These are phyloP conservation scores for Monoplex corrugatus DNA, from an alignment of 2,888 invertebrate genomes.

Conservation along the genomic window DNA sequence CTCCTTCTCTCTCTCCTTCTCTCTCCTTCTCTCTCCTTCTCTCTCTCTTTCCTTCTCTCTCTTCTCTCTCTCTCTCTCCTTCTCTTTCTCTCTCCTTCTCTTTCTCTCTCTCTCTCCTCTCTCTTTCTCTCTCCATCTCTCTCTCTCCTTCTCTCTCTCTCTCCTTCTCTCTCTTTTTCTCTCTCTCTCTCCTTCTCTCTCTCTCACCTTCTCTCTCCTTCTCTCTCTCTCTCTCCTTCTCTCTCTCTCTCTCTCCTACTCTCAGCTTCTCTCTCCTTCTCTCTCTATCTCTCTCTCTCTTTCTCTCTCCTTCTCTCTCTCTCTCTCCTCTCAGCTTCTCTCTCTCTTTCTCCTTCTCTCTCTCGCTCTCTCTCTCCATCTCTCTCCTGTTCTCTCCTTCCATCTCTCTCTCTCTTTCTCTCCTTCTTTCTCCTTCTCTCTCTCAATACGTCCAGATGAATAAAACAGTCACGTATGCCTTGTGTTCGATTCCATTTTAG, in stretches of 20 bases:
- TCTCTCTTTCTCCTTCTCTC: background rate
- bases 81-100: slow-evolving; percentile 13
- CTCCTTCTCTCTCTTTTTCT: background rate
- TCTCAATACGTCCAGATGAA: no score
- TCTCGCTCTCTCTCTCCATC: background rate
- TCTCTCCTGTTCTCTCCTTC: background rate
- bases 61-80: no score
- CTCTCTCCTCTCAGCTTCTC: background rate
- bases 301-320: slow-evolving; percentile 11
- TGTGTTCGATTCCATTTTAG: no score
- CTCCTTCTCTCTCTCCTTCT: background rate
- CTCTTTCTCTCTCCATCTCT: background rate
- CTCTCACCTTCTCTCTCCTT: background rate
- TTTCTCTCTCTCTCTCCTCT: background rate
- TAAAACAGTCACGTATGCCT: no score
- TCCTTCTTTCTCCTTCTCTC: background rate
- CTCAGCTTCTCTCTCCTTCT: background rate
- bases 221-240: background rate
- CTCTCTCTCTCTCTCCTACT: background rate
- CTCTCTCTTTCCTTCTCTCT: background rate
- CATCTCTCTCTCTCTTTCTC: background rate
- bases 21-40: background rate
- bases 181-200: background rate
- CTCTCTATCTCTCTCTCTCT: slow-evolving; percentile 8
- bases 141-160: background rate